Base-by-base conservation (phyloP, 2,797 vertebrate genomes). In the Falco rusticolus region DNA sequence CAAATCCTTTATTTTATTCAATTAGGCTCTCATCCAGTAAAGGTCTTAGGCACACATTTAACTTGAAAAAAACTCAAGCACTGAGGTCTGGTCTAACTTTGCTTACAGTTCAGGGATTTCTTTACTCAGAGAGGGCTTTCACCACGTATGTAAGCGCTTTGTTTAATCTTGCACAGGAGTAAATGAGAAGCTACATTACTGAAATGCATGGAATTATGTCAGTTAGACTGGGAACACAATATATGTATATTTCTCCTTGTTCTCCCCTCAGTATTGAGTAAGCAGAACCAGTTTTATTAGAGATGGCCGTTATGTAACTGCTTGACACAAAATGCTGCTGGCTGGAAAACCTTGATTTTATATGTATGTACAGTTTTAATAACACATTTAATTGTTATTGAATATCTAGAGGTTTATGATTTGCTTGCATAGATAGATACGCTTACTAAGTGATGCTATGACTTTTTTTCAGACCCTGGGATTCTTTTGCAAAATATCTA, bases 11-110 rank as follows among this genome's bases (percentile, higher is more conserved):
- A 4, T 89, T 85, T 87, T 70, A 93, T 95, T 93, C 84, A 96
- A 92, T 96, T 95, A 94, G 71, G 64, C n/a, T 90, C 8, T 74
- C 60, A 63, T 83, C 81, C 87, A 89, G 48, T 45, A 70, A 85
- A 92, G 60, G 56, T 89, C 71, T 91, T 91, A 92, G 64, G 16
- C 48, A 64, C 20, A 45, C 8, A 20, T 60, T 90, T 65, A 80
- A 70, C 74, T 76, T 78, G 0, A 22, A 50, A 74, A 84, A 13
- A n/a, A 10, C 7, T 0, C 33, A 57, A 81, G 70, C 51, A 26
- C 33, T 84, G 37, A 22, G 3, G 28, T 75, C n/a, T 74, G n/a
- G 31, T 57, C 68, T 87, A 16, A 82, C 43, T 69, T 78, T 66
- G 33, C 39, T 81, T 83, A 16, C 66, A 56, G 65, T 66, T 87